phyloP scores from a whole-genome alignment of 2,797 vertebrate species.

The Paedocypris micromegethes region DNA sequence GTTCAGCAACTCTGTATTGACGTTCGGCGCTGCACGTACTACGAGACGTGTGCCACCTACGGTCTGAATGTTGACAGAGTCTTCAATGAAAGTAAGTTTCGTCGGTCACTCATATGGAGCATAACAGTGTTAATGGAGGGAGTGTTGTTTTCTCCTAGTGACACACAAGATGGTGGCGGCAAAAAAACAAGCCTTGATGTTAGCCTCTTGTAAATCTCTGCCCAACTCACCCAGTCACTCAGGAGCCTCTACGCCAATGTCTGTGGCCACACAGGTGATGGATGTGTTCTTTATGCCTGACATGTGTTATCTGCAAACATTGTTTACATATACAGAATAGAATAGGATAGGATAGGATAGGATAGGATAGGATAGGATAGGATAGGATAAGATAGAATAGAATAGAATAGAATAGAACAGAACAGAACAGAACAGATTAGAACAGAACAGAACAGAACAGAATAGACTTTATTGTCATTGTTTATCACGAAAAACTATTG shows the following conservation, averaged over 20 bases:
- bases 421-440: no score
- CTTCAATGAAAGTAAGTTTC: conserved; percentile 82
- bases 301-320: no score
- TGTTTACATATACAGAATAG: no score
- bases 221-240: conserved; percentile 94
- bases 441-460: no score
- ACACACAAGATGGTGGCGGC: conserved; percentile 84
- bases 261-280: conserved; percentile 72
- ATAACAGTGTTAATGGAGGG: conserved; percentile 24
- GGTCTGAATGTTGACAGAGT: conserved; percentile 95
- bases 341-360: no score
- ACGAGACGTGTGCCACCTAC: conserved; percentile 94
- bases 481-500: no score
- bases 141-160: conserved; percentile 61
- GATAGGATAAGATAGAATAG: no score
- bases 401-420: no score
- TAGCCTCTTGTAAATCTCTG: conserved; percentile 88
- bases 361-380: no score
- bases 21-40: conserved; percentile 84
- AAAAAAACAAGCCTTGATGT: conserved; percentile 82
- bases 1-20: conserved; percentile 77
- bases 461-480: no score
- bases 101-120: background rate
- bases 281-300: conserved; percentile 1
- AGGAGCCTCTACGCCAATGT: conserved; percentile 81